phyloP scores from a whole-genome alignment of 2,113 vertebrate genomes.

The Herpetotheres cachinnans region DNA sequence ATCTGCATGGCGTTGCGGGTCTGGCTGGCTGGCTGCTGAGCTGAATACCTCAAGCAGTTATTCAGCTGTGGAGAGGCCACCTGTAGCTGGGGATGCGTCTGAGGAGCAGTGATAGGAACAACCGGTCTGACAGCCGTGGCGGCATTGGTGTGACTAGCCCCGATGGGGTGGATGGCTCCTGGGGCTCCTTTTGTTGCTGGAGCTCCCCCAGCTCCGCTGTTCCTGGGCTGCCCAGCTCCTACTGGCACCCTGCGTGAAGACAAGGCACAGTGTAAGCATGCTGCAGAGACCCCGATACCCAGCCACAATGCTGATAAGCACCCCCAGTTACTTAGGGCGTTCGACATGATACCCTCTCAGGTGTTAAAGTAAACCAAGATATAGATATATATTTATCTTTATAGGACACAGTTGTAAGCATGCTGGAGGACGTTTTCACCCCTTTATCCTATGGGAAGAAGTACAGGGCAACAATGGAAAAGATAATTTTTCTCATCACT shows the following conservation, averaged over 20 bases:
- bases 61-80: constrained; percentile 77
- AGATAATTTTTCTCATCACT: neutral
- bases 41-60: constrained; percentile 83
- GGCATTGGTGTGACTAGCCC: constrained; percentile 66
- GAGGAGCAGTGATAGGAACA: constrained; percentile 74
- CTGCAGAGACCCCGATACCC: neutral
- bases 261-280: neutral
- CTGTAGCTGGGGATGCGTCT: constrained; percentile 76
- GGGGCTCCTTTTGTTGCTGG: constrained; percentile 73
- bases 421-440: neutral
- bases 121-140: constrained; percentile 73
- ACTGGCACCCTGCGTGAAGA: constrained; percentile 81
- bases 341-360: neutral
- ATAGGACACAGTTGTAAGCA: neutral
- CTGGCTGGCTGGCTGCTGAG: constrained; percentile 80
- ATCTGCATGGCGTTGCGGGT: constrained; percentile 80
- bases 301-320: neutral
- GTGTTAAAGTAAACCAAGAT: neutral
- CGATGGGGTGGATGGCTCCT: constrained; percentile 74
- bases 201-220: constrained; percentile 63
- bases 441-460: neutral
- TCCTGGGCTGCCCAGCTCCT: constrained; percentile 78
- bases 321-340: neutral
- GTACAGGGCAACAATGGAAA: neutral
- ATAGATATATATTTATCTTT: neutral